Percentiles rank a stretch among this genome's conserved stretches.
Conservation (phyloP, 2,797 vertebrate genomes). For the Eurystomus glaucurus region DNA sequence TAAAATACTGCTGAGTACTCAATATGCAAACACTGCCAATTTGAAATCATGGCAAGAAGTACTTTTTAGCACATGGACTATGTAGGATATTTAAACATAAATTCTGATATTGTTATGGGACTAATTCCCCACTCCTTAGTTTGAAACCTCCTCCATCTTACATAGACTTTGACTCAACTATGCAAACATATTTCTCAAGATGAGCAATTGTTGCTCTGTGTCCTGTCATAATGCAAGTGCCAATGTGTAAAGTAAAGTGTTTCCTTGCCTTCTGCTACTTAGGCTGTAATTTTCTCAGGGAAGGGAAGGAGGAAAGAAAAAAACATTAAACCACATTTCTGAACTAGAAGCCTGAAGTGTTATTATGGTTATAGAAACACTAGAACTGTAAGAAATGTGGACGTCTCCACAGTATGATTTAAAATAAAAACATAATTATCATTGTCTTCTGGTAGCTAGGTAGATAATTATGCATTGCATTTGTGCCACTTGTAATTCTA, state of each 20-base stretch:
- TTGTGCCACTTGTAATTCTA: constrained; percentile 61
- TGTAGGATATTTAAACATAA: neutral
- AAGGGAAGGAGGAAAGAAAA: neutral
- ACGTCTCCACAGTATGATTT: neutral
- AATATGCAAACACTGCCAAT: constrained; percentile 27
- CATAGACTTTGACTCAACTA: neutral
- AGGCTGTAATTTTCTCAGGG: neutral
- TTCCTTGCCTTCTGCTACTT: constrained; percentile 4
- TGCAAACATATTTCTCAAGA: neutral
- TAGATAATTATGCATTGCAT: constrained; percentile 49
- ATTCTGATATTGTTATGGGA: neutral
- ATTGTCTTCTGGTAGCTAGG: constrained; percentile 37
- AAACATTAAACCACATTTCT: constrained; percentile 17
- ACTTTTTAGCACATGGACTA: neutral
- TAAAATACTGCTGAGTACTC: constrained; percentile 52
- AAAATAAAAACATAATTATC: constrained; percentile 52
- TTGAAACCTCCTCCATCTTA: neutral
- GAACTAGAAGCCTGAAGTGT: constrained; percentile 25
- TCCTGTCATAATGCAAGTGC: neutral
- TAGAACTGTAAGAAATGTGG: constrained; percentile 32
- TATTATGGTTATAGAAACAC: constrained; percentile 47
- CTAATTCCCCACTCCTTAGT: neutral
- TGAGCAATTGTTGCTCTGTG: neutral
- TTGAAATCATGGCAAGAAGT: neutral
- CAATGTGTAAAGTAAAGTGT: constrained; percentile 24